Percentiles rank a stretch among this genome's conserved stretches.
Conservation (phyloP, 2,113 vertebrate species). For the Pavo muticus region DNA sequence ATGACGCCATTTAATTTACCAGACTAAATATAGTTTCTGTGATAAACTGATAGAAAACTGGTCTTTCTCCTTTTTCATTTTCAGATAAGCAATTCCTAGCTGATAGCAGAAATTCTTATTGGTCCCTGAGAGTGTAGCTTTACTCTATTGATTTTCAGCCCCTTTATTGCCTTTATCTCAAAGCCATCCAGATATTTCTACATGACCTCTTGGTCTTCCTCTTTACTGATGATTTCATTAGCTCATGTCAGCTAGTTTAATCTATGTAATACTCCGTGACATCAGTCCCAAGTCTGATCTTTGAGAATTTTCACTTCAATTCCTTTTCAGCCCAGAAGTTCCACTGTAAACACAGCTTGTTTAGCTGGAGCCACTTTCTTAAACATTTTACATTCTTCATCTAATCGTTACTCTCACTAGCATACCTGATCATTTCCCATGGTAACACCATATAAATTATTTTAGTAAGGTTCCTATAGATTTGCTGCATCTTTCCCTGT, state of each 20-base stretch:
- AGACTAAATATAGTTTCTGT: neutral
- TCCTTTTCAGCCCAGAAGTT: neutral
- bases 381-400: conserved; percentile 25
- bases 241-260: neutral
- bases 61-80: conserved; percentile 18
- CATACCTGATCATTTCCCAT: conserved; percentile 14
- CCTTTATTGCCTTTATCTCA: conserved; percentile 34
- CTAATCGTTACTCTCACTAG: conserved; percentile 22
- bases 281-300: neutral
- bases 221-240: conserved; percentile 15
- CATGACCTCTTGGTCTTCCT: conserved; percentile 4
- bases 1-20: conserved; percentile 22
- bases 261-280: neutral
- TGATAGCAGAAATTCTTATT: conserved; percentile 32
- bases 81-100: conserved; percentile 22
- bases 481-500: neutral
- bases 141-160: conserved; percentile 39
- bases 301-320: neutral
- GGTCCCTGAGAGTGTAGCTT: neutral
- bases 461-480: conserved; percentile 19
- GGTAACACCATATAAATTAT: neutral
- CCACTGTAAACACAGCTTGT: neutral
- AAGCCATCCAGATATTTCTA: conserved; percentile 28
- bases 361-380: conserved; percentile 3
- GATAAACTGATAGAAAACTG: neutral